A percentile compares a stretch with the other conserved stretches of the same genome.
phyloP scores from a whole-genome alignment of 2,113 vertebrate genomes.

The Upupa epops region DNA sequence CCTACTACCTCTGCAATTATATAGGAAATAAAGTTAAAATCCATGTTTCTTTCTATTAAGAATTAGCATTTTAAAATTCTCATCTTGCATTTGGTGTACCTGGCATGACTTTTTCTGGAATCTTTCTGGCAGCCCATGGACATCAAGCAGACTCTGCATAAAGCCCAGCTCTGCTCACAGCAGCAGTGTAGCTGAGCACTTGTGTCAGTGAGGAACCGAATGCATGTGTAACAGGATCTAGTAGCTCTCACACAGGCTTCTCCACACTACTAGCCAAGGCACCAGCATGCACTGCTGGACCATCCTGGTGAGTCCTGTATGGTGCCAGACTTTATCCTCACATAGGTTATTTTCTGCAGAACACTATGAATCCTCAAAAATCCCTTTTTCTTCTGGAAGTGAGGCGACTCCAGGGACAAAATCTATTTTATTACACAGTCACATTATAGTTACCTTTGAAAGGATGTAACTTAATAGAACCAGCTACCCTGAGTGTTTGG shows the following conservation, averaged over 20 bases:
- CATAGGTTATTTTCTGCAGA: fast-evolving
- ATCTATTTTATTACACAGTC: background rate
- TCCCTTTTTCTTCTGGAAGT: background rate
- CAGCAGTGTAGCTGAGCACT: background rate
- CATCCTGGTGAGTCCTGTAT: background rate
- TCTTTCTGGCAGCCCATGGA: background rate
- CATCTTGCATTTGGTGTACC: background rate
- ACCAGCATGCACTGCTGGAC: background rate
- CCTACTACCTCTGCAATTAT: background rate
- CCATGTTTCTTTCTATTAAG: background rate
- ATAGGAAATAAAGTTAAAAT: background rate
- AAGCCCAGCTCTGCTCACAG: background rate
- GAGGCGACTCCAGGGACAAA: background rate
- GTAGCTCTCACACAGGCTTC: background rate
- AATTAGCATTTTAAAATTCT: background rate
- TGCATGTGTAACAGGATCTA: background rate
- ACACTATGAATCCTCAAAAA: background rate
- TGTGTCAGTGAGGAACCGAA: background rate
- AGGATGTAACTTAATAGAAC: background rate
- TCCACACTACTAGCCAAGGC: background rate
- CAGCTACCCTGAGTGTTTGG: background rate
- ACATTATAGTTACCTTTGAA: background rate
- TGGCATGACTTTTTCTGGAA: background rate
- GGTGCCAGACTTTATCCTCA: background rate
- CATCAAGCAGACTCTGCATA: background rate